Evolutionary conservation across 2,888 invertebrate species (phyloP).

Genomic region (Dicycla oo): DNA sequence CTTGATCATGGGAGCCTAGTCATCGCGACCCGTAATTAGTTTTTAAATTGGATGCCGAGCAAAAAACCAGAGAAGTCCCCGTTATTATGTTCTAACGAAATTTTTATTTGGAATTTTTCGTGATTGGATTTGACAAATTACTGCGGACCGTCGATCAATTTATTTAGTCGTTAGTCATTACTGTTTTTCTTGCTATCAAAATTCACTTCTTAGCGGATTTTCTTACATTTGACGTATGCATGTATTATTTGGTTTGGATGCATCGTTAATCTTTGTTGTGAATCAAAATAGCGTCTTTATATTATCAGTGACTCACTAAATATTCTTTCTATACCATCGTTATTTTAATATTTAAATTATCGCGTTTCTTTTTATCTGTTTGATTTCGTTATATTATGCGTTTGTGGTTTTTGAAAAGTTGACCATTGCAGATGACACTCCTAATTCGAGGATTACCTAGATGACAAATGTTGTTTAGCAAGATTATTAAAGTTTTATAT

Average conservation of each 20-base stretch:
- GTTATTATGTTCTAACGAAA: conserved; percentile 85
- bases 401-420: neutral
- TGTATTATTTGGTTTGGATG: conserved; percentile 23
- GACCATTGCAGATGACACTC: conserved; percentile 2
- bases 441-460: conserved; percentile 37
- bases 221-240: conserved; percentile 30
- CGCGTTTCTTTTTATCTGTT: neutral
- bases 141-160: conserved; percentile 77
- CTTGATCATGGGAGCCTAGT: conserved; percentile 84
- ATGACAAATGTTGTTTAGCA: conserved; percentile 17
- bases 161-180: conserved; percentile 79
- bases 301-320: conserved; percentile 2
- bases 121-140: conserved; percentile 89
- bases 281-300: conserved; percentile 12
- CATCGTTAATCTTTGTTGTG: conserved; percentile 36
- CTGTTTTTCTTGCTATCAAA: conserved; percentile 70
- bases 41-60: conserved; percentile 87
- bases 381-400: neutral
- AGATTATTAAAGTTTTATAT: conserved; percentile 18
- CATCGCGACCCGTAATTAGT: conserved; percentile 87
- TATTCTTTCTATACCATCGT: conserved; percentile 1
- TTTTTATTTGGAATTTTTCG: conserved; percentile 79
- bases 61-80: conserved; percentile 85
- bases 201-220: conserved; percentile 58
- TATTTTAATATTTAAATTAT: neutral